Conservation (phyloP, 2,888 invertebrate genomes). For the Schrankia costaestrigalis region DNA sequence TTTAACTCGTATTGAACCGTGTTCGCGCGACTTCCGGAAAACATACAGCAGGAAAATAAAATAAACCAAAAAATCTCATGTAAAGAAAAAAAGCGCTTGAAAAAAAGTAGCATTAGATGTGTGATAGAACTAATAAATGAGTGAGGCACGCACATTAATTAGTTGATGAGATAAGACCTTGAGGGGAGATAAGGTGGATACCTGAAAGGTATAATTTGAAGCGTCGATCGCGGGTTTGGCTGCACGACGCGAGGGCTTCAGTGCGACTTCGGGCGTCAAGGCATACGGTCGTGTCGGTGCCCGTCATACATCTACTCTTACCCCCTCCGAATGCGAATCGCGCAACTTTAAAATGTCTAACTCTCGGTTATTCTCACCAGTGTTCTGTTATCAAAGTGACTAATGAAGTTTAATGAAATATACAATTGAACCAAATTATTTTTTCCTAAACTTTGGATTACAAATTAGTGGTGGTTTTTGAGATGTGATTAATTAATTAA, state of each 20-base stretch:
- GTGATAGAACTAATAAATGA: conserved; percentile 31
- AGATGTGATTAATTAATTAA: conserved; percentile 62
- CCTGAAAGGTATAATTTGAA: conserved; percentile 47
- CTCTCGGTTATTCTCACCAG: conserved; percentile 36
- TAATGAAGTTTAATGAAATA: conserved; percentile 47
- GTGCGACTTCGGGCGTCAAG: conserved; percentile 46
- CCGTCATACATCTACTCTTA: conserved; percentile 23
- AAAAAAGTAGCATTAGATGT: conserved; percentile 19
- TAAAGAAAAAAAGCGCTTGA: conserved; percentile 5
- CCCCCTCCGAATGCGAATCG: conserved; percentile 41
- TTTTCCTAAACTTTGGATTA: conserved; percentile 54
- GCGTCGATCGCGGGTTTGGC: conserved; percentile 34
- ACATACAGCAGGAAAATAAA: too few species aligned
- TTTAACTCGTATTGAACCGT: too few species aligned
- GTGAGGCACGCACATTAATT: conserved; percentile 36
- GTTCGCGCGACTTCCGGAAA: too few species aligned
- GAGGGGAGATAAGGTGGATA: conserved; percentile 39
- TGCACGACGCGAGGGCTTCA: conserved; percentile 39
- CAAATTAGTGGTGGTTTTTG: conserved; percentile 58
- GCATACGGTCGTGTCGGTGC: conserved; percentile 35
- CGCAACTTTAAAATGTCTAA: conserved; percentile 65
- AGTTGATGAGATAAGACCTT: conserved; percentile 39
- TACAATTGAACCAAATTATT: conserved; percentile 30
- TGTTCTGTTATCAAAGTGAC: conserved; percentile 53
- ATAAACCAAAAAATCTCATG: neutral